Percentiles rank a stretch among this genome's conserved stretches.
These are phyloP conservation scores for Onychomys arenicola DNA, from an alignment of 2,797 vertebrate species.

Conservation along the genomic window DNA sequence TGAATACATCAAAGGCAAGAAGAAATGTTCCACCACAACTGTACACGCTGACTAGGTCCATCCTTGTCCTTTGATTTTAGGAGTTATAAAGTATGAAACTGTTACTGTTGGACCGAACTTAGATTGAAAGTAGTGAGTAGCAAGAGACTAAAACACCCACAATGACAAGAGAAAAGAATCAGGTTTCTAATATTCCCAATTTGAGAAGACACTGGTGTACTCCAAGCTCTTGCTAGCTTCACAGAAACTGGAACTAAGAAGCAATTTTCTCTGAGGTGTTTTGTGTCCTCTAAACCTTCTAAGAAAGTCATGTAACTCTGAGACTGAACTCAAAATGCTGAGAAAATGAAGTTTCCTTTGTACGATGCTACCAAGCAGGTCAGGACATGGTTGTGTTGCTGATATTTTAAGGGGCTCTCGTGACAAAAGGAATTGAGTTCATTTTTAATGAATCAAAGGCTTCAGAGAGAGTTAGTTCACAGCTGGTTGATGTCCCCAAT, in stretches of 20 bases:
- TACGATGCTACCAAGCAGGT: neutral
- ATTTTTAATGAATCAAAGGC: slow-evolving; percentile 49
- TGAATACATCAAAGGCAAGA: neutral
- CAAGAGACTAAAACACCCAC: slow-evolving; percentile 36
- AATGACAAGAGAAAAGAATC: slow-evolving; percentile 32
- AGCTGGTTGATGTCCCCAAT: slow-evolving; percentile 52
- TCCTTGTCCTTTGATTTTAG: neutral
- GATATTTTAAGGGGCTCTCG: neutral
- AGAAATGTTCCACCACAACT: neutral
- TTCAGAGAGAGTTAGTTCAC: slow-evolving; percentile 18
- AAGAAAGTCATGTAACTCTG: slow-evolving; percentile 66
- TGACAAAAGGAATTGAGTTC: neutral
- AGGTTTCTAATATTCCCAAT: slow-evolving; percentile 44
- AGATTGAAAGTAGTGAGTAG: neutral
- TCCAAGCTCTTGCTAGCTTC: slow-evolving; percentile 43
- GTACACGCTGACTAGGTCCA: neutral
- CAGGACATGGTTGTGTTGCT: neutral
- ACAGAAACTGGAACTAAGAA: slow-evolving; percentile 61
- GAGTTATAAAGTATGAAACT: slow-evolving; percentile 44
- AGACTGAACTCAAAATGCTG: slow-evolving; percentile 5
- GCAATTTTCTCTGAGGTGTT: slow-evolving; percentile 72
- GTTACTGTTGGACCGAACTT: neutral
- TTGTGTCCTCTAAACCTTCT: slow-evolving; percentile 58
- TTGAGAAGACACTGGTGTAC: slow-evolving; percentile 57
- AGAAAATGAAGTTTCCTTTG: slow-evolving; percentile 48